phyloP scores from a whole-genome alignment of 2,113 vertebrate species.

The Chionodraco myersi region DNA sequence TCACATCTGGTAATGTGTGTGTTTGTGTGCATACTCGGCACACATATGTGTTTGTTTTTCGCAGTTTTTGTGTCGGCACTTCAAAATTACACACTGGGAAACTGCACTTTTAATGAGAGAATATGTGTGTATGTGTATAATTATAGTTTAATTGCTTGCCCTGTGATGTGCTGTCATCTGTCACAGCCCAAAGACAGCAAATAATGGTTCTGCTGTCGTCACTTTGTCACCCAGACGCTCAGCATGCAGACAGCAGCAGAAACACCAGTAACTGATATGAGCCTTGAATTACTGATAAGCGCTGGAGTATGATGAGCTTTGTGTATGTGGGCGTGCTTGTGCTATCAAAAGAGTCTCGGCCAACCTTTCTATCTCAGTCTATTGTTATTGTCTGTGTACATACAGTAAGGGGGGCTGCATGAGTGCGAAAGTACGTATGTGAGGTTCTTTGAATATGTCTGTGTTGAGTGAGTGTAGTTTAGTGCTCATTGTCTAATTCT shows the following conservation, averaged over 20 bases:
- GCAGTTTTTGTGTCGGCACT: conserved; percentile 41
- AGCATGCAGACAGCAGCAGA: conserved; percentile 80
- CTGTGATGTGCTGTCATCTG: conserved; percentile 86
- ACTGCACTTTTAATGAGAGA: conserved; percentile 61
- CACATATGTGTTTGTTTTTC: conserved; percentile 30
- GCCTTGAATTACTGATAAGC: conserved; percentile 85
- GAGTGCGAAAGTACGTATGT: conserved; percentile 18
- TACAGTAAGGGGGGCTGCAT: conserved; percentile 14
- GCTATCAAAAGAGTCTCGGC: conserved; percentile 46
- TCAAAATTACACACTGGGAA: conserved; percentile 65
- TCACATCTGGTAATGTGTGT: neutral
- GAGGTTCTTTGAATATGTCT: conserved; percentile 34
- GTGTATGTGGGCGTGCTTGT: conserved; percentile 54
- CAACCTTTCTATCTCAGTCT: conserved; percentile 41
- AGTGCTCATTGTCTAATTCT: conserved; percentile 45
- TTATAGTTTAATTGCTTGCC: conserved; percentile 85
- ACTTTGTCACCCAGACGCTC: conserved; percentile 80
- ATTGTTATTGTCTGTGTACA: conserved; percentile 34
- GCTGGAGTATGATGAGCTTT: conserved; percentile 70
- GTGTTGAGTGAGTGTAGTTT: conserved; percentile 45
- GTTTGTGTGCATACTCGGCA: neutral
- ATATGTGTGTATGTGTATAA: conserved; percentile 74
- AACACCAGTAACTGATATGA: conserved; percentile 82
- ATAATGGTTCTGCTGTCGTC: conserved; percentile 82
- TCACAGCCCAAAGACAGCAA: conserved; percentile 86